Evolutionary conservation across 2,888 invertebrate genomes (phyloP), one percentile per base, ranked within the genome.

Genomic region (Ptychoptera albimana): DNA sequence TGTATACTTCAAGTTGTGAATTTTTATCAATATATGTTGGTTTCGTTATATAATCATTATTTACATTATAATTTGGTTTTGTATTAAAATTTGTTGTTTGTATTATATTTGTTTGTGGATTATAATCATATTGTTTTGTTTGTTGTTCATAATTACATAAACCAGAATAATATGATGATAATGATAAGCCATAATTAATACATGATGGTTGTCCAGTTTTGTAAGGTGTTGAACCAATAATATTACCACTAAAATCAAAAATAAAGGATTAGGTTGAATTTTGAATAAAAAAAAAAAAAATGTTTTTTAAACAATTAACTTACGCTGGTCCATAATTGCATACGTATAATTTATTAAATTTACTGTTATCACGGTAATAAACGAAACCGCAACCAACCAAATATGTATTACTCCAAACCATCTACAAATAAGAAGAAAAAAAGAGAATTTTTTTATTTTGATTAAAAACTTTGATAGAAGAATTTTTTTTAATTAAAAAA

Each of bases 321-420:
- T 64, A 76, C 76, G 79, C 80, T 10, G 85, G 83, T 44, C 84
- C 85, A 57, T 86, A 86, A 68, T 86, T 86, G 71, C 86, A 87
- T 44, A 86, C 81, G 64, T 84, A 86, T 47, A 83, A 72, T 63
- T 83, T 85, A 51, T 82, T 82, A 62, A 82, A 85, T 52, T 86
- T 84, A 52, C 74, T 68, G 2, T 75, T 72, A 55, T 85, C 82
- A 57, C 80, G 79, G 67, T 83, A 91, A 64, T 79, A 84, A 1
- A 86, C 74, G 60, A 75, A 89, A 29, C 91, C 91, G 59, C 91
- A 92, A 46, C 92, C 92, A 44, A 92, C 74, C 51, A 81, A 71
- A 57, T 79, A 79, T 11, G 88, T 85, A 59, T 83, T 79, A 45
- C 85, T 83, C 91, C 91, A 92, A 44, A 89, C 79, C 64, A 91